phyloP scores from a whole-genome alignment of 1,140 invertebrate species.

The Agraylea sexmaculata region DNA sequence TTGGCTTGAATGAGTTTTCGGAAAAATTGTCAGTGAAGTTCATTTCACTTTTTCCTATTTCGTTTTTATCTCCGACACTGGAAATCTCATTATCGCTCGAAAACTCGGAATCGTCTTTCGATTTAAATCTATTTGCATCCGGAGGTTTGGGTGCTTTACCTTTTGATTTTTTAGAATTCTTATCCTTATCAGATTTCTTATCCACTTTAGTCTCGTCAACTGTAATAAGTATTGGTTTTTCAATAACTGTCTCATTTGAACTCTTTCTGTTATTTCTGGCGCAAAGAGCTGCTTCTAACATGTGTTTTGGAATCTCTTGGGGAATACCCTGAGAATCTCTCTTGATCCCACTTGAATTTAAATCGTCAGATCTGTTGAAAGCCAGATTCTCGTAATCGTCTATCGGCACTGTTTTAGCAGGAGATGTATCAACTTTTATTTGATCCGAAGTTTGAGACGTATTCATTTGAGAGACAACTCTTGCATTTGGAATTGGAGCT shows the following conservation, averaged over 20 bases:
- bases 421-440: conserved; percentile 7
- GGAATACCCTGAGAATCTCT: conserved; percentile 46
- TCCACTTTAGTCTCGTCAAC: conserved; percentile 29
- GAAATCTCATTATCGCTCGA: conserved; percentile 12
- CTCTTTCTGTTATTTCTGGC: conserved; percentile 54
- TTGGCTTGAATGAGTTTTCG: conserved; percentile 7
- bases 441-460: neutral
- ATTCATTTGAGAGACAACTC: conserved; percentile 21
- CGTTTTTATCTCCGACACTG: conserved; percentile 7
- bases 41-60: conserved; percentile 13
- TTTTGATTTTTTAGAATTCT: conserved; percentile 49
- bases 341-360: conserved; percentile 44
- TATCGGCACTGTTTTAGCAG: conserved; percentile 1
- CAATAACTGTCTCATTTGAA: conserved; percentile 23
- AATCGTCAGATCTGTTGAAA: conserved; percentile 23
- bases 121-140: conserved; percentile 29
- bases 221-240: conserved; percentile 19
- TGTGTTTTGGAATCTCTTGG: conserved; percentile 53
- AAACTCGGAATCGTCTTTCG: conserved; percentile 3
- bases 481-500: conserved; percentile 37
- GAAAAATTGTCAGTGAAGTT: conserved; percentile 22
- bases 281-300: conserved; percentile 55
- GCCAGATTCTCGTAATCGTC: conserved; percentile 9
- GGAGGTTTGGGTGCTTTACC: conserved; percentile 62
- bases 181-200: conserved; percentile 33